Evolutionary conservation across 2,888 invertebrate genomes (phyloP).

Genomic region (Crioceris asparagi): DNA sequence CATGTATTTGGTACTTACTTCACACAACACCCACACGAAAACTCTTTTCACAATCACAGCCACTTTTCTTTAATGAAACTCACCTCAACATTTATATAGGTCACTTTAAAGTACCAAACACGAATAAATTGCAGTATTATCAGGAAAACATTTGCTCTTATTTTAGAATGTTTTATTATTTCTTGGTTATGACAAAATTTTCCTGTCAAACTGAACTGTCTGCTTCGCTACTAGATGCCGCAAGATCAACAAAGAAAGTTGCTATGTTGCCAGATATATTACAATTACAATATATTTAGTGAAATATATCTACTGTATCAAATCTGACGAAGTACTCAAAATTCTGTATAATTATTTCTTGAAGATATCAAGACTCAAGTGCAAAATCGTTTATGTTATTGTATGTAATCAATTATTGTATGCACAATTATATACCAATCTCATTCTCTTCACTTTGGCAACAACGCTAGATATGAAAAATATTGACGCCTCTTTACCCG

Average conservation of each 20-base stretch:
- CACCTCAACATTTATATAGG: slow-evolving; percentile 16
- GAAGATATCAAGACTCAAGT: no score
- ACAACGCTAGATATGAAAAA: no score
- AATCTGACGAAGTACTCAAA: no score
- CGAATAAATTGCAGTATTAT: slow-evolving; percentile 20
- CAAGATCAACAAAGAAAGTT: no score
- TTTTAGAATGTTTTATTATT: slow-evolving; percentile 25
- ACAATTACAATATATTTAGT: no score
- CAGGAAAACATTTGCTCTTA: slow-evolving; percentile 20
- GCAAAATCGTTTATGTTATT: no score
- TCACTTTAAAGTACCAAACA: slow-evolving; percentile 17
- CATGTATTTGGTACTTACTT: slow-evolving; percentile 16
- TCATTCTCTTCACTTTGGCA: no score
- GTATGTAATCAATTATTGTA: no score
- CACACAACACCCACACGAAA: slow-evolving; percentile 23
- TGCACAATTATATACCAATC: no score
- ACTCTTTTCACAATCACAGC: slow-evolving; percentile 4
- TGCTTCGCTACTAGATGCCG: slow-evolving; percentile 18
- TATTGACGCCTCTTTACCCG: slow-evolving; percentile 13
- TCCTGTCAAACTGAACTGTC: slow-evolving; percentile 16
- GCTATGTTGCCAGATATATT: no score
- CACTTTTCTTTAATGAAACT: slow-evolving; percentile 10
- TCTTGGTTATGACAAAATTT: slow-evolving; percentile 29
- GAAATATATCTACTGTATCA: no score
- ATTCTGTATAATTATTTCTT: no score